Base-by-base conservation (phyloP, 2,888 invertebrate species). In the Eledone cirrhosa region DNA sequence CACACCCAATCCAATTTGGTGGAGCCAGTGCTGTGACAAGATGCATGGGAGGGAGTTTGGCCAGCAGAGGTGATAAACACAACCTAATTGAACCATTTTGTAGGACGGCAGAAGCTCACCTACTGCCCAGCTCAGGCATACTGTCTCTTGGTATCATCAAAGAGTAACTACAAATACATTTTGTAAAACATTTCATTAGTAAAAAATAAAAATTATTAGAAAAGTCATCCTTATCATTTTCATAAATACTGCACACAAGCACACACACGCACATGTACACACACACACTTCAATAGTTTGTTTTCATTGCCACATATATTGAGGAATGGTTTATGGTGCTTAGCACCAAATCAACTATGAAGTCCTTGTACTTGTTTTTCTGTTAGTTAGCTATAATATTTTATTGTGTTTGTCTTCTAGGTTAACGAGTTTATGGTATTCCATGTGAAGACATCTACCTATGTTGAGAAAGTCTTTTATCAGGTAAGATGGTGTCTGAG, bases 341-440 rank as follows among this genome's bases (percentile, higher is more conserved):
- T 8, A 2, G 11, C 41, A 41, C 11, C 11, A 41, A 41, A 41
- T 41, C 11, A 0, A 41, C 63, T 19, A 63, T 19, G 27, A 16
- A 4, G 27, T 24, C 1, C 1, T n/a, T 11, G 27, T 63, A 16
- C 63, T 5, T 67, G 29, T 31, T 67, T 19, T 11, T 41, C 41
- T 31, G 19, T 14, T 14, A 19, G 19, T 22, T 72, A 22, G 5
- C 16, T 13, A 3, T 33, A 13, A 72, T 31, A 11, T 72, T 33
- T n/a, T 33, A 1, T 19, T 22, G 24, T 16, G 41, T 75, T 29
- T 79, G 33, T 48, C 65, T 74, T 77, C 24, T 91, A 95, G 93
- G 97, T 98, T 24, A 97, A 97, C 48, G 96, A 97, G 90, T 98
- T 97, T 90, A 95, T 98, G 87, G 94, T 98, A 80, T 95, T 98